phyloP scores from a whole-genome alignment of 1,140 invertebrate genomes.

The Drosophila asahinai region DNA sequence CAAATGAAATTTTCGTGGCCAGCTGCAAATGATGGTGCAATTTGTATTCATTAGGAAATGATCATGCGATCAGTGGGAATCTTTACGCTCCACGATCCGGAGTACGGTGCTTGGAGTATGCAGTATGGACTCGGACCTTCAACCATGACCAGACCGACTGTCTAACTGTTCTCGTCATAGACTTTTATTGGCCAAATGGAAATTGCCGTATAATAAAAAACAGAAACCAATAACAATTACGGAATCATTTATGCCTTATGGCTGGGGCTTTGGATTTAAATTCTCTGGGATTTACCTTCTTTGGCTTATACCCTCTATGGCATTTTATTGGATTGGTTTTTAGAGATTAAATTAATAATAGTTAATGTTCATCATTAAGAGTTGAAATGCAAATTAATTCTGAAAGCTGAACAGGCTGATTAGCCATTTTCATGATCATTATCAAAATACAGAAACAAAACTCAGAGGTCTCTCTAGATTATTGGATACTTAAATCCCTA shows the following conservation, averaged over 20 bases:
- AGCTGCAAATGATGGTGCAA: constrained; percentile 55
- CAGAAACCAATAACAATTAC: constrained; percentile 27
- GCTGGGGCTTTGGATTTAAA: not conserved
- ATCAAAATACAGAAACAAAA: not conserved
- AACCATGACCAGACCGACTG: constrained; percentile 26
- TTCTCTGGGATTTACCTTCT: not conserved
- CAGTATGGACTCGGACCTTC: not conserved
- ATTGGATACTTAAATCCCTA: not conserved
- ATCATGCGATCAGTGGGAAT: constrained; percentile 32
- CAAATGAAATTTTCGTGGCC: constrained; percentile 66
- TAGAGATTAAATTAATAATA: constrained; percentile 20
- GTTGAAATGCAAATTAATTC: constrained; percentile 6
- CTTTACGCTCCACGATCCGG: constrained; percentile 12
- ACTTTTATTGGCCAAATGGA: constrained; percentile 18
- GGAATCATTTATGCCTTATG: constrained; percentile 19
- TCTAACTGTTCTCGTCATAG: constrained; percentile 11
- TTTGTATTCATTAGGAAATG: constrained; percentile 74
- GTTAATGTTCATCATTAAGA: constrained; percentile 12
- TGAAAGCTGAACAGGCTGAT: not conserved
- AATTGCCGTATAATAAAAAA: constrained; percentile 8
- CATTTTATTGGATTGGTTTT: not conserved
- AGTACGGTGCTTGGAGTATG: not conserved
- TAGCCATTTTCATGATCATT: constrained; percentile 6
- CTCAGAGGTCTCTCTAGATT: not conserved
- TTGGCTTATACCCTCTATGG: not conserved